Evolutionary conservation across 1,140 invertebrate species (phyloP), one percentile per base, ranked within the genome.

Genomic region (Drosophila paulistorum): DNA sequence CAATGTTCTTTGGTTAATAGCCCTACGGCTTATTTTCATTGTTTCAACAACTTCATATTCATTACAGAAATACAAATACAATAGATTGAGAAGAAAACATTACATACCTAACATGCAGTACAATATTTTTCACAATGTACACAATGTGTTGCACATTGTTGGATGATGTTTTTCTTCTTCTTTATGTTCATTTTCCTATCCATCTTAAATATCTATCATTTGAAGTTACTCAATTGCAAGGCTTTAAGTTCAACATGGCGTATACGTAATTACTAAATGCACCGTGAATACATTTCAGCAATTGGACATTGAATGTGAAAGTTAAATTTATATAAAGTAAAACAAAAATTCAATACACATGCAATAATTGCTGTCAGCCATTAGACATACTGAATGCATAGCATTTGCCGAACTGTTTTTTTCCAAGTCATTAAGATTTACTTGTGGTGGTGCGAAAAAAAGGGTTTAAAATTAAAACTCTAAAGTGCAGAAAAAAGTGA

Each of bases 201-300:
- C 74, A 68, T 65, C 71, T 51, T 73, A 78, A 78, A 78, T 80
- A 65, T 74, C 72, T 89, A 80, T 65, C 85, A 69, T 74, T 89
- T 84, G 42, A 75, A 78, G 65, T 72, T 39, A 39, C 2, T 39
- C 37, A 39, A 39, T 55, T 41, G 67, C 48, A 58, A 17, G 64
- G 71, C 79, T 79, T 87, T 82, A 83, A 83, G 79, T 55, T 57
- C 77, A 87, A 84, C 84, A 71, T 71, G 84, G 84, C 84, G 84
- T 87, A 87, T 87, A 81, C 83, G 80, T 70, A 87, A 87, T 89
- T 89, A 89, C 80, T 89, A 83, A 87, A 89, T 89, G 83, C 83
- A 70, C 76, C 84, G 79, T 87, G 59, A 79, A 79, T 55, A 75
- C 75, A 81, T 70, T 65, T 63, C 30, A 58, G 64, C 68, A 51